Conservation (phyloP, 2,113 vertebrate species). For the Smithornis capensis region DNA sequence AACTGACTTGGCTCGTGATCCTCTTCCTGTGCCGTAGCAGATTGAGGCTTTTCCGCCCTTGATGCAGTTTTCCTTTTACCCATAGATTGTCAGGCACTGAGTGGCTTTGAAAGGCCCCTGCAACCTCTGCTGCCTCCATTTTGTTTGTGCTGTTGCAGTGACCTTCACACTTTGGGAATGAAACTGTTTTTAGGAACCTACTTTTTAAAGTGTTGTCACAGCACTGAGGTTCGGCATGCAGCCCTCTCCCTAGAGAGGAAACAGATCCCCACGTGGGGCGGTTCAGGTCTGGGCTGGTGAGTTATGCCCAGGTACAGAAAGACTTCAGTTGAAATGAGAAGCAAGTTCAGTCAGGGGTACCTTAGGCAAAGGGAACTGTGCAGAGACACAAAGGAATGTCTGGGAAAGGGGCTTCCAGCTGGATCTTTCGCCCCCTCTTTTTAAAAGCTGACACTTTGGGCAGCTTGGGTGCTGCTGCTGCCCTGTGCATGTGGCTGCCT, state of each 20-base stretch:
- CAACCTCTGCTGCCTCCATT: constrained; percentile 19
- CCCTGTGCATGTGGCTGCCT: neutral
- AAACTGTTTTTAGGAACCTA: constrained; percentile 44
- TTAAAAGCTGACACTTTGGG: neutral
- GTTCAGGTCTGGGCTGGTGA: neutral
- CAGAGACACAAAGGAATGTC: neutral
- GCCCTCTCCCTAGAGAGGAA: neutral
- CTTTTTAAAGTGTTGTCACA: constrained; percentile 8
- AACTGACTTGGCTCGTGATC: neutral
- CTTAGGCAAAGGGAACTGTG: constrained; percentile 10
- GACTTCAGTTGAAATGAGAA: neutral
- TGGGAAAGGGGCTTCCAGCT: neutral
- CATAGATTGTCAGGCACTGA: neutral
- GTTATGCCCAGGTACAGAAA: neutral
- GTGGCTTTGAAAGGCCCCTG: constrained; percentile 6
- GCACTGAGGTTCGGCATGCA: neutral
- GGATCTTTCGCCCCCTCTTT: neutral
- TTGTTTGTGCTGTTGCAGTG: constrained; percentile 60
- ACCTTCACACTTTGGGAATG: constrained; percentile 61
- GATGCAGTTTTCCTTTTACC: constrained; percentile 32
- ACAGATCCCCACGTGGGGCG: neutral
- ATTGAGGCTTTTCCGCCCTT: constrained; percentile 18
- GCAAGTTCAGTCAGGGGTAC: neutral
- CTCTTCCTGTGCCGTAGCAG: neutral
- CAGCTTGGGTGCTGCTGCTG: neutral